Evolutionary conservation across 2,888 invertebrate species (phyloP), one percentile per base, ranked within the genome.

Genomic region (Drosophila monieri): DNA sequence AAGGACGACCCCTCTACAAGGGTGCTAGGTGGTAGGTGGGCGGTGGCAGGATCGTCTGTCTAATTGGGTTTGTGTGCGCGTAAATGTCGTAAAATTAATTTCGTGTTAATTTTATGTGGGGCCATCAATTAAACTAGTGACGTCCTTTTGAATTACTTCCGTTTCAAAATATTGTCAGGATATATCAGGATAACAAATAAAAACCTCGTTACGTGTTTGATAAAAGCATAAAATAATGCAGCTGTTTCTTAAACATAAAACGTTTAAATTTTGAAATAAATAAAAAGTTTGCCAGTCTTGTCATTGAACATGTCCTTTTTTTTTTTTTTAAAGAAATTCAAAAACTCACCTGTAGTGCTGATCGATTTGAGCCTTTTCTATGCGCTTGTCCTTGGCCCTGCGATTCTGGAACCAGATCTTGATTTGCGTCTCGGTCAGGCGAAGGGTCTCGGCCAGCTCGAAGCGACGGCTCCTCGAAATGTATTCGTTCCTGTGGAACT

Each of bases 331-430:
- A 23, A 8, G 1, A 6, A 15, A 2, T 14, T 0, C 10, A 8
- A 8, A 21, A 18, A 43, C 68, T 53, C 92, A 97, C 98, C 98
- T 95, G 91, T 97, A 97, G 86, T 98, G 98, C 89, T 98, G 98
- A 92, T 98, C 98, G 72, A 98, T 93, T 80, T 98, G 97, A 0
- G 98, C 98, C 89, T 98, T 98, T 90, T 98, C 98, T 76, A 98
- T 97, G 73, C 98, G 93, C 92, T 98, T 98, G 91, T 98, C 98
- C 92, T 98, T 98, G 23, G 98, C 98, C 78, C 98, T 93, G 73
- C 98, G 93, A 92, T 98, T 98, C 92, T 98, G 98, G 91, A 98
- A 98, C 95, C 95, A 95, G 66, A 97, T 97, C 91, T 97, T 97
- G 78, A 97, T 96, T 92, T 97, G 94, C 0, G 96, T 96, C 90